Conservation (phyloP, 2,888 invertebrate genomes). For the Leucophenga montana region DNA sequence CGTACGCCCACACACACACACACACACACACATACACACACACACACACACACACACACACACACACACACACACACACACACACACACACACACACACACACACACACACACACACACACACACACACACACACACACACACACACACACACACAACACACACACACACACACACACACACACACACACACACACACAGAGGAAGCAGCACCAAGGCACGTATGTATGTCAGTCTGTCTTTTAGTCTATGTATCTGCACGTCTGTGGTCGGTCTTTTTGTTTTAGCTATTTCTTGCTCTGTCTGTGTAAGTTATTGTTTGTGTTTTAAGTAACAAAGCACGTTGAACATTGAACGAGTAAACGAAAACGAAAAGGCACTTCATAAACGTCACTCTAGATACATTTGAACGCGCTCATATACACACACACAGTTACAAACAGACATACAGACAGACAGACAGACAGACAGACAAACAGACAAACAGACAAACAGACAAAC, state of each 20-base stretch:
- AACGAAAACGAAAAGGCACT: slow-evolving; percentile 43
- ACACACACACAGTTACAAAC: slow-evolving; percentile 33
- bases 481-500: too few species aligned
- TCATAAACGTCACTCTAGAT: slow-evolving; percentile 64
- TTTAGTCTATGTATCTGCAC: neutral
- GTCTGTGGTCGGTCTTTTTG: neutral
- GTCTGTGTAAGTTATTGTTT: slow-evolving; percentile 24
- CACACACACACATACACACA: neutral
- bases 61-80: slow-evolving; percentile 1
- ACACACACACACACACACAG: neutral
- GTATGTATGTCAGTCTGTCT: neutral
- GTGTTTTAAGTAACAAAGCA: slow-evolving; percentile 13
- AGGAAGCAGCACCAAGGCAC: too few species aligned
- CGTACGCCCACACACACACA: neutral
- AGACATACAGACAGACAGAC: slow-evolving; percentile 52
- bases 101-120: neutral
- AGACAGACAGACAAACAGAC: too few species aligned
- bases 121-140: slow-evolving; percentile 1
- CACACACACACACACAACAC: neutral
- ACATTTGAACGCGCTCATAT: slow-evolving; percentile 42
- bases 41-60: neutral
- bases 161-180: neutral
- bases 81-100: neutral
- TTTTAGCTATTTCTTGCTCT: neutral
- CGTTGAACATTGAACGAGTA: slow-evolving; percentile 31